Evolutionary conservation across 2,888 invertebrate genomes (phyloP), one percentile per base, ranked within the genome.

Genomic region (Nebria salina): DNA sequence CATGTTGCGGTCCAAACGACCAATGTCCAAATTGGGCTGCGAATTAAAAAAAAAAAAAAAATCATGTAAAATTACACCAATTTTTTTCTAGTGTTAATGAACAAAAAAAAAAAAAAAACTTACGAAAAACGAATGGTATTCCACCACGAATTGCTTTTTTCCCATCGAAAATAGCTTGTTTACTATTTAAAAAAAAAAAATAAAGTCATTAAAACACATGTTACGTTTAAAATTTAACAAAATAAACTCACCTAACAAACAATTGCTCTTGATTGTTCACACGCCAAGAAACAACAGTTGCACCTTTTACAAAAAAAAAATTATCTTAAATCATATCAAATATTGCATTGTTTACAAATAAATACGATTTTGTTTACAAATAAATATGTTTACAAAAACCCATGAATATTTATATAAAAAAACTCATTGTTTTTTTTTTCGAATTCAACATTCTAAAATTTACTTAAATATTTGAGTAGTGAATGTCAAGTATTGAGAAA

Each of bases 111-210:
- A 64, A 76, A 34, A 34, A 34, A 1, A 88, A 95, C 97, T 97
- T 93, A 98, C 98, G 98, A 90, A 98, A 98, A 84, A 98, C 96
- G 90, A 98, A 95, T 83, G 98, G 98, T 89, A 98, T 97, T 86
- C 98, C 98, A 86, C 98, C 98, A 88, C 98, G 92, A 88, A 98
- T 98, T 83, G 98, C 95, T 89, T 97, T 95, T 89, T 97, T 97
- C 85, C 97, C 97, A 91, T 98, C 98, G 90, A 98, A 98, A 81
- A 97, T 94, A 77, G 98, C 96, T 90, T 97, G 95, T 91, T 98
- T 97, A 90, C 97, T 97, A 91, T 82, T 93, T 92, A 83, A 73
- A 82, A 74, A 76, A 74, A 76, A 81, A 54, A 8, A 72, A 66
- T n/a, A n/a, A n/a, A n/a, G n/a, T 34, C 20, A 34, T 42, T 15